These are phyloP conservation scores for Lycaena phlaeas DNA, from an alignment of 2,888 invertebrate genomes.

Conservation along the genomic window DNA sequence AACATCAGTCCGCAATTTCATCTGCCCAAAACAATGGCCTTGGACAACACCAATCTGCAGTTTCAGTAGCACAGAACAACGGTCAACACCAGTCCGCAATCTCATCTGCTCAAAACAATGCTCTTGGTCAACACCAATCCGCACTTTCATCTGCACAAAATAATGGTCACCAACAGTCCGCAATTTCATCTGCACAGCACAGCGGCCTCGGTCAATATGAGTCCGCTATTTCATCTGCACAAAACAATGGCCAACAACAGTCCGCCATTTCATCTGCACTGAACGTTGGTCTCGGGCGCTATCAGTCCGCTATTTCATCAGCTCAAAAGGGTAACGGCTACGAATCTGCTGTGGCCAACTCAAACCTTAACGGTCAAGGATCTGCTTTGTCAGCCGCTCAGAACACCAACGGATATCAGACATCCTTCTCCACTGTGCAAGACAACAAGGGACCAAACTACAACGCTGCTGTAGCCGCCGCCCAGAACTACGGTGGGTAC, in stretches of 20 bases:
- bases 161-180: background rate
- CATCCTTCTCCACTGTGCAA: conserved; percentile 32
- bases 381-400: conserved; percentile 38
- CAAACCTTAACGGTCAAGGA: conserved; percentile 29
- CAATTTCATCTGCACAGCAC: background rate
- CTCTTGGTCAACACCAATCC: background rate
- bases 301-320: background rate
- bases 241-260: background rate
- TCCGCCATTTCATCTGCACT: background rate
- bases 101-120: background rate
- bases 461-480: conserved; percentile 38
- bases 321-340: conserved; percentile 18
- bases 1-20: background rate
- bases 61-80: background rate
- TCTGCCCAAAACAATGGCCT: background rate
- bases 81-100: background rate
- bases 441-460: conserved; percentile 28
- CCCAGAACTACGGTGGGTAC: conserved; percentile 36
- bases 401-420: conserved; percentile 28
- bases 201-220: background rate
- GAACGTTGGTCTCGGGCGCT: background rate
- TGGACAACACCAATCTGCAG: background rate
- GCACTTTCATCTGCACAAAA: background rate
- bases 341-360: conserved; percentile 26
- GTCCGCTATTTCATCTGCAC: background rate